Evolutionary conservation across 2,888 invertebrate genomes (phyloP), one percentile per base, ranked within the genome.

Genomic region (Drosophila cyrtoloma): DNA sequence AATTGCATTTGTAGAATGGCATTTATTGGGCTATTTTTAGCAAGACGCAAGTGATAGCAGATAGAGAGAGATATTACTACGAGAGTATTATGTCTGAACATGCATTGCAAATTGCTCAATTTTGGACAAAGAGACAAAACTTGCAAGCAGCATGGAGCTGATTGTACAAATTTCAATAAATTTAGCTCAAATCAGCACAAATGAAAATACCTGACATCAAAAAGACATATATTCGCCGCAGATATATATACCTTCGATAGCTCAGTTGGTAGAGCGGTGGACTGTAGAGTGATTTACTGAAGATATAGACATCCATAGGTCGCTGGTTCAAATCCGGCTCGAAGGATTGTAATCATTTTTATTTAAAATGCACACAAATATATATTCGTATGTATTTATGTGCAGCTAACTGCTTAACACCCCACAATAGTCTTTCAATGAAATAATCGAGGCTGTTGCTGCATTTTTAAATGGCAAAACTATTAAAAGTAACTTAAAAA

Each of bases 251-350:
- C 69, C 69, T 69, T 69, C 69, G 69, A 69, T 69, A 88, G 87
- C 89, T 88, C 89, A 88, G 87, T 88, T 88, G 89, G 87, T 88
- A 88, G 87, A 88, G 87, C 87, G 87, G 87, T 88, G 89, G 87
- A 88, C 87, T 88, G 87, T 88, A 88, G 87, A 75, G 53, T 19
- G 58, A 32, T 19, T 30, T 16, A 7, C 37, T 1, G 42, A 5
- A 14, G 0, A 16, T 14, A 69, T 69, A 69, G 69, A 57, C 51
- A 69, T 69, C 69, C 70, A 70, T 71, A 70, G 70, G 71, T 70
- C 71, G 70, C 70, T 70, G 69, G 69, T 69, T 69, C 69, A 69
- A 69, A 69, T 69, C 69, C 69, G 70, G 70, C 71, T 70, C 70
- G 70, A 70, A 70, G 70, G 70, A 70, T 58, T 32, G 22, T n/a